These are phyloP conservation scores for Meganola albula DNA, from an alignment of 2,888 invertebrate species.

Conservation along the genomic window DNA sequence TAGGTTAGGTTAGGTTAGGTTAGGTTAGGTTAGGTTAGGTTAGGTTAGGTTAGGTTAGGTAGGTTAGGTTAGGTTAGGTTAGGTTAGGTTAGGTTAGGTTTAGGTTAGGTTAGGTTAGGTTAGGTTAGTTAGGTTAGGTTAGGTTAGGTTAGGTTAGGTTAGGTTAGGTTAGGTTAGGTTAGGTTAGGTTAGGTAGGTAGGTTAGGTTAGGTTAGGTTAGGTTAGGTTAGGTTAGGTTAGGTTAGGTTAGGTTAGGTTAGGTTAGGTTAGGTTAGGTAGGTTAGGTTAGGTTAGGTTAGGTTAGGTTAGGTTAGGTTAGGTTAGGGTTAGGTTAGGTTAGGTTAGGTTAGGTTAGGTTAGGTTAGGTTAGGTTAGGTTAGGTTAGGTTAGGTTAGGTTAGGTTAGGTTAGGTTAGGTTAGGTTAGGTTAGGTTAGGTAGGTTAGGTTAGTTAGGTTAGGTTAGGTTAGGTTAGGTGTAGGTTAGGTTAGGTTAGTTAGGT, in stretches of 20 bases:
- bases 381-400: constrained; percentile 21
- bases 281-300: constrained; percentile 20
- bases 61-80: constrained; percentile 24
- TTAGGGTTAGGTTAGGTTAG: too few species aligned
- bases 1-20: constrained; percentile 16
- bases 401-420: too few species aligned
- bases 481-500: too few species aligned
- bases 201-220: constrained; percentile 21
- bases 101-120: too few species aligned
- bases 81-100: constrained; percentile 10
- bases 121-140: constrained; percentile 18
- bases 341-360: constrained; percentile 19
- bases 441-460: too few species aligned
- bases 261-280: constrained; percentile 22
- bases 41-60: constrained; percentile 22
- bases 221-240: constrained; percentile 22
- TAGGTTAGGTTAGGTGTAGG: too few species aligned
- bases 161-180: constrained; percentile 19
- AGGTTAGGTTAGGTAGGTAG: constrained; percentile 18
- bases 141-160: constrained; percentile 19
- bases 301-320: constrained; percentile 19
- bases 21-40: constrained; percentile 15
- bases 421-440: too few species aligned
- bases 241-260: constrained; percentile 21
- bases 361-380: constrained; percentile 18